These are phyloP conservation scores for Gallirallus australis DNA, from an alignment of 2,797 vertebrate species.

Conservation along the genomic window DNA sequence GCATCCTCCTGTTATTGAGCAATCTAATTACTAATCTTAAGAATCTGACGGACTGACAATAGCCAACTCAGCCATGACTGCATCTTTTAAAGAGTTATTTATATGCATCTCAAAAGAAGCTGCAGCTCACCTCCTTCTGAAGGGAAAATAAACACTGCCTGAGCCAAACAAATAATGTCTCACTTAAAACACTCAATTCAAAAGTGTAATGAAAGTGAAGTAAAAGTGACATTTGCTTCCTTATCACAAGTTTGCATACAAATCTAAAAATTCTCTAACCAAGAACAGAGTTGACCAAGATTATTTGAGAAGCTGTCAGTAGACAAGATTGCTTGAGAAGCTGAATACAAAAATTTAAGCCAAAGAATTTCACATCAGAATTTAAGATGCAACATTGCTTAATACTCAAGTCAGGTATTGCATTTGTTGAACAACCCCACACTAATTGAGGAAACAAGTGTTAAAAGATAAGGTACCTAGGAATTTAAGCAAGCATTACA, in stretches of 20 bases:
- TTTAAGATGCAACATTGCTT: neutral
- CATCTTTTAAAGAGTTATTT: neutral
- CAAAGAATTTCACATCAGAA: neutral
- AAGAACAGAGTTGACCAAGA: neutral
- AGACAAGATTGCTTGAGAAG: neutral
- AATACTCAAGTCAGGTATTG: neutral
- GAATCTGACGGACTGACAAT: neutral
- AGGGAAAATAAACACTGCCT: neutral
- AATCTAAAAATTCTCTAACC: neutral
- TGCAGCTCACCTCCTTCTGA: neutral
- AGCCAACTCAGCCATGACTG: neutral
- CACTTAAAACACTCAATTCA: neutral
- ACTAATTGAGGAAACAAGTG: neutral
- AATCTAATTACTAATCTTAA: neutral
- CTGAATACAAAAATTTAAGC: neutral
- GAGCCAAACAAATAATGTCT: neutral
- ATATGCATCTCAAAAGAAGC: neutral
- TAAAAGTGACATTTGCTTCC: neutral
- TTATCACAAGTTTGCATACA: neutral
- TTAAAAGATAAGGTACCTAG: neutral
- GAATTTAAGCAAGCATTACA: neutral
- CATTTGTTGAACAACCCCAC: neutral
- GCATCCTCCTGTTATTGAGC: neutral
- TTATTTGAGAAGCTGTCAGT: neutral
- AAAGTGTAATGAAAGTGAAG: neutral